Evolutionary conservation across 2,113 vertebrate species (phyloP).

Genomic region (Chamaetylas fuelleborni): DNA sequence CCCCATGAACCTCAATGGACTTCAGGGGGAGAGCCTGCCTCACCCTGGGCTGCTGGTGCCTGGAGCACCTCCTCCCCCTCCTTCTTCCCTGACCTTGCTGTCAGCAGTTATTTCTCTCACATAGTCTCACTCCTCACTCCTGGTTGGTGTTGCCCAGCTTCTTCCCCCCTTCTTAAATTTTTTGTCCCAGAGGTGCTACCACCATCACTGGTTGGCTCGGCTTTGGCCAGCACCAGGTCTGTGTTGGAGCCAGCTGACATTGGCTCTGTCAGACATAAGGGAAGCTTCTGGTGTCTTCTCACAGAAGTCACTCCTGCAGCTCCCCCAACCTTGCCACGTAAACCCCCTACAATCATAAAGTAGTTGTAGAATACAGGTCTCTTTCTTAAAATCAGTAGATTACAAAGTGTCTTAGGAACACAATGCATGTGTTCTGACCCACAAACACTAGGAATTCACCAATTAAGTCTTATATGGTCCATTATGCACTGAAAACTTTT

Average conservation of each 20-base stretch:
- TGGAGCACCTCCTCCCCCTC: background rate
- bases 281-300: background rate
- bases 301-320: background rate
- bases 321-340: background rate
- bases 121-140: background rate
- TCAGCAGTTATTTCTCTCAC: background rate
- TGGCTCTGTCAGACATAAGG: background rate
- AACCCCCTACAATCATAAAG: background rate
- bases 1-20: background rate
- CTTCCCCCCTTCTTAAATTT: background rate
- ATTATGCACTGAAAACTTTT: background rate
- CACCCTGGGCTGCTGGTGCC: background rate
- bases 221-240: background rate
- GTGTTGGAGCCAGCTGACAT: background rate
- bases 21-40: background rate
- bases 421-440: background rate
- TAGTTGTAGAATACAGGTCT: background rate
- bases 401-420: background rate
- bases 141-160: background rate
- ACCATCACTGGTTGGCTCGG: background rate
- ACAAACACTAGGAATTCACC: background rate
- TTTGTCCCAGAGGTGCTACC: background rate
- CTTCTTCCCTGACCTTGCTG: background rate
- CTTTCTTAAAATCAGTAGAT: background rate
- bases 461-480: background rate